Conservation (phyloP, 2,113 vertebrate species). For the Butorides virescens region DNA sequence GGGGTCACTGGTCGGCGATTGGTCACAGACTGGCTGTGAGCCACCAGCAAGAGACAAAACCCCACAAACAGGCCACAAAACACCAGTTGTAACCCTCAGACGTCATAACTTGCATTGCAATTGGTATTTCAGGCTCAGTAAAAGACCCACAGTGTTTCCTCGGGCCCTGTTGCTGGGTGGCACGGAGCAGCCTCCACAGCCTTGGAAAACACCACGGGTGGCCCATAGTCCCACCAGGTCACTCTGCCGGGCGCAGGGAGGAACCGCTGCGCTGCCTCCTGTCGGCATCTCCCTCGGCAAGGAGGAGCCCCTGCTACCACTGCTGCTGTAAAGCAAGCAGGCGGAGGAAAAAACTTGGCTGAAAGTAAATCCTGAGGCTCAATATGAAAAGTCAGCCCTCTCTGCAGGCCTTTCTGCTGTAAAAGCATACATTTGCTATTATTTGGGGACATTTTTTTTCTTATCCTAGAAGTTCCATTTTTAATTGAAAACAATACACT, state of each 20-base stretch:
- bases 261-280: neutral
- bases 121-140: neutral
- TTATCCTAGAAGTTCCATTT: neutral
- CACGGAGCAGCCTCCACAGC: neutral
- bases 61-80: neutral
- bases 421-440: neutral
- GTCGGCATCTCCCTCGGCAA: fast-evolving
- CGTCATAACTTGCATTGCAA: neutral
- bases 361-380: neutral
- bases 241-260: neutral
- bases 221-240: neutral
- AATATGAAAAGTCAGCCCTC: neutral
- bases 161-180: neutral
- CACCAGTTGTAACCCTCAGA: neutral
- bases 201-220: neutral
- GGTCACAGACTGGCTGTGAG: neutral
- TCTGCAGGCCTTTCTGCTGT: neutral
- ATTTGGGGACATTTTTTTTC: neutral
- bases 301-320: neutral
- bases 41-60: neutral
- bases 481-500: neutral
- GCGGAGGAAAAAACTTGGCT: neutral
- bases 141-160: neutral
- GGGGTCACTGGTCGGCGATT: neutral
- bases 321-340: neutral